Evolutionary conservation across 2,113 vertebrate genomes (phyloP).

Genomic region (Vulpes vulpes): DNA sequence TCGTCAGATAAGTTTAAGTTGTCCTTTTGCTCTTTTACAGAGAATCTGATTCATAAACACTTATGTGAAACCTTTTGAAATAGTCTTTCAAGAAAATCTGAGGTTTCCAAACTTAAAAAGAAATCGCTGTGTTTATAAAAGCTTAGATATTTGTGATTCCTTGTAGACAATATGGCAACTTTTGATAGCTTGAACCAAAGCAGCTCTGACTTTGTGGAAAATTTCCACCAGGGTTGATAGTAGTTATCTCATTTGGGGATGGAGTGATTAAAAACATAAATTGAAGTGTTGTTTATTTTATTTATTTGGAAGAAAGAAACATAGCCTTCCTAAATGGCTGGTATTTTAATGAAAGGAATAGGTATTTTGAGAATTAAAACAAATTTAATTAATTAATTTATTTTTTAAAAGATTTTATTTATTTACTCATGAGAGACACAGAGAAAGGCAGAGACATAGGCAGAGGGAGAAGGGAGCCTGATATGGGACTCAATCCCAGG

Average conservation of each 20-base stretch:
- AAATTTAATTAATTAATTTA: too few relatives aligned
- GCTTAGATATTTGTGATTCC: slow-evolving; percentile 30
- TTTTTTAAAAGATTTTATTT: too few relatives aligned
- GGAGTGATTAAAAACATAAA: not conserved
- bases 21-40: not conserved
- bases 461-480: too few relatives aligned
- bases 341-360: not conserved
- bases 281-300: not conserved
- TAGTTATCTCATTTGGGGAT: not conserved
- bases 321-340: not conserved
- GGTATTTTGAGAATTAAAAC: not conserved
- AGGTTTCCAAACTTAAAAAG: slow-evolving; percentile 33
- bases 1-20: not conserved
- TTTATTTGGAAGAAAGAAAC: not conserved
- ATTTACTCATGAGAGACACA: too few relatives aligned
- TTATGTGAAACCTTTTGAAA: slow-evolving; percentile 6
- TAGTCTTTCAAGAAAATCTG: not conserved
- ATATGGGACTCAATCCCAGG: too few relatives aligned
- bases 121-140: not conserved
- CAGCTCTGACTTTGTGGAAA: not conserved
- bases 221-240: not conserved
- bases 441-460: too few relatives aligned
- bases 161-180: not conserved
- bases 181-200: not conserved
- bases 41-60: not conserved